These are phyloP conservation scores for Scotopteryx bipunctaria DNA, from an alignment of 2,888 invertebrate genomes.

Conservation along the genomic window DNA sequence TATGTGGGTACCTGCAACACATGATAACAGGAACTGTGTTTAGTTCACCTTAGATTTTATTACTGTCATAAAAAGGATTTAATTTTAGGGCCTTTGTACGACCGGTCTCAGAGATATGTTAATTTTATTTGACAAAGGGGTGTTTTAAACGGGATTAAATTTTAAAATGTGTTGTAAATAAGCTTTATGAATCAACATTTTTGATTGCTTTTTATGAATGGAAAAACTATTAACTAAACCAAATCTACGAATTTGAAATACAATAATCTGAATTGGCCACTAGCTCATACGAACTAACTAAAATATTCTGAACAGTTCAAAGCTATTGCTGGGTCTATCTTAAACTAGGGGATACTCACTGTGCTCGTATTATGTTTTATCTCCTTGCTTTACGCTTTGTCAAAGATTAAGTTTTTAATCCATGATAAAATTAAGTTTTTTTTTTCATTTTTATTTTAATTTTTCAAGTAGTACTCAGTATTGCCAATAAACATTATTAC, in stretches of 20 bases:
- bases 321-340: too few relatives aligned
- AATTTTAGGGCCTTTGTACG: constrained; percentile 23
- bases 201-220: not conserved
- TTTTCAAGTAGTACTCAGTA: too few relatives aligned
- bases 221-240: too few relatives aligned
- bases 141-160: constrained; percentile 21
- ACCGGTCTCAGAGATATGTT: constrained; percentile 26
- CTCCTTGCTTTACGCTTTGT: too few relatives aligned
- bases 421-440: too few relatives aligned
- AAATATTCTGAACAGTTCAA: too few relatives aligned
- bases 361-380: too few relatives aligned
- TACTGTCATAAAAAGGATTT: constrained; percentile 33
- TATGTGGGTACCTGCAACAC: constrained; percentile 45
- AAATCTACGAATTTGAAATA: not conserved
- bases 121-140: constrained; percentile 34
- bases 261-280: not conserved
- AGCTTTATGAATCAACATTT: constrained; percentile 13
- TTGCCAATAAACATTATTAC: too few relatives aligned
- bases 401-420: too few relatives aligned
- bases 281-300: too few relatives aligned
- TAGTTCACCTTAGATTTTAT: constrained; percentile 47
- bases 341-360: too few relatives aligned
- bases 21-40: constrained; percentile 49
- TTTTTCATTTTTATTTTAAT: too few relatives aligned
- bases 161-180: constrained; percentile 17